Base-by-base conservation (phyloP, 2,888 invertebrate species). In the Stenchaetothrips biformis region DNA sequence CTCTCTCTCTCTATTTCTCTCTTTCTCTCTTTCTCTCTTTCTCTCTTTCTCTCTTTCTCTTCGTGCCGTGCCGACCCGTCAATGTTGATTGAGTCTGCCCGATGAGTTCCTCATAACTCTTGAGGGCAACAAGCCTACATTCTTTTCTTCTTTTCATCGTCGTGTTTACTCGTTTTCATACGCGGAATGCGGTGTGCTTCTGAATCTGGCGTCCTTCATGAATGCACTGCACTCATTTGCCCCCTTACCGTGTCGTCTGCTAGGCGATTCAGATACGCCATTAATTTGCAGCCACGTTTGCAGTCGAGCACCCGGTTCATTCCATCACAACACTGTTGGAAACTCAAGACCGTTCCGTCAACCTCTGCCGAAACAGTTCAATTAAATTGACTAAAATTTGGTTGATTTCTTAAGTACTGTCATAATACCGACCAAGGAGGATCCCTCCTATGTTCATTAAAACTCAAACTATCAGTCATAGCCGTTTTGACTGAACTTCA, bases 81-180 rank as follows among this genome's bases (percentile, higher is more conserved):
- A 74, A 74, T 74, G 67, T 74, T 74, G 67, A 74, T 74, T 74
- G 67, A 74, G 67, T 74, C 67, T 7, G 67, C 25, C 59, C 59
- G 13, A 13, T 59, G 67, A 74, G 67, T 74, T 74, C 67, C 25
- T 74, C 67, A 74, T 74, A 74, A 74, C 67, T 74, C 67, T 74
- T 11, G 37, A 4, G 4, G 37, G 37, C 37, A 37, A 37, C 37
- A 37, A 37, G 37, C 53, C 53, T 53, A 11, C 13, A 53, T 13
- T 53, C 53, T 18, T 18, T 53, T 53, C 16, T 53, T 13, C 53
- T 53, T 9, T 18, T 11, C 53, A 13, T 13, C 4, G 37, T 37
- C 37, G 37, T 1, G 2, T 2, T 37, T 37, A 2, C 37, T 2
- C 37, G 37, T 37, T 37, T 37, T 37, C 37, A 37, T 37, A 4